These are phyloP conservation scores for Meloe dianella DNA, from an alignment of 2,888 invertebrate species.

Conservation along the genomic window DNA sequence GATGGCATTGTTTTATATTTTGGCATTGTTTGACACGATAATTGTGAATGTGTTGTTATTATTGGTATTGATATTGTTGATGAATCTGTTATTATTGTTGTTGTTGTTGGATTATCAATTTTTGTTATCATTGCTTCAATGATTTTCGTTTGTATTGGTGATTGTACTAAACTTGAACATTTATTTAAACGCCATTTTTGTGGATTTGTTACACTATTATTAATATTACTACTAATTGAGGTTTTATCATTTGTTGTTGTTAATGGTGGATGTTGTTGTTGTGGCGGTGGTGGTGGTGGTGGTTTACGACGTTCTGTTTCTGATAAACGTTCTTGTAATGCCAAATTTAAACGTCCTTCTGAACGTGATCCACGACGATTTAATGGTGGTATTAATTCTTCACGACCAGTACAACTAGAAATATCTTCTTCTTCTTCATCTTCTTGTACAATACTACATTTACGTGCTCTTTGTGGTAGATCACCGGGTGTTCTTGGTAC, in stretches of 20 bases:
- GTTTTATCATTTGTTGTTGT: neutral
- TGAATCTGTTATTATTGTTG: slow-evolving; percentile 62
- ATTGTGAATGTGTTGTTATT: slow-evolving; percentile 53
- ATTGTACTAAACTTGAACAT: slow-evolving; percentile 47
- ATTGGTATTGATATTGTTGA: slow-evolving; percentile 65
- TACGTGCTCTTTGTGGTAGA: slow-evolving; percentile 75
- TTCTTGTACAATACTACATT: slow-evolving; percentile 91
- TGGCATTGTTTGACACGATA: slow-evolving; percentile 51
- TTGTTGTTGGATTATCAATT: slow-evolving; percentile 49
- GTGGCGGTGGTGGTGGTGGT: slow-evolving; percentile 12
- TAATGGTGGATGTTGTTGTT: slow-evolving; percentile 26
- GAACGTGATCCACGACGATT: slow-evolving; percentile 78
- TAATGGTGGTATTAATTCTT: slow-evolving; percentile 63
- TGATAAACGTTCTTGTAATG: slow-evolving; percentile 68
- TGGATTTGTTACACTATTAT: neutral
- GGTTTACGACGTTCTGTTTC: slow-evolving; percentile 64
- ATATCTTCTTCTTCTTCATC: slow-evolving; percentile 90
- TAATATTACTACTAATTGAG: slow-evolving; percentile 5
- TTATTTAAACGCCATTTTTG: slow-evolving; percentile 55
- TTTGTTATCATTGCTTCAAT: slow-evolving; percentile 41
- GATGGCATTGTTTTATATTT: slow-evolving; percentile 68
- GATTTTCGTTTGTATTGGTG: slow-evolving; percentile 41
- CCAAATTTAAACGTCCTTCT: slow-evolving; percentile 77
- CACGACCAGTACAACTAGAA: slow-evolving; percentile 64
- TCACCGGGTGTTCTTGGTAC: slow-evolving; percentile 74